Percentiles rank a stretch among this genome's conserved stretches.
Evolutionary conservation across 2,888 invertebrate species (phyloP).

Genomic region (Ormyrus rosae): DNA sequence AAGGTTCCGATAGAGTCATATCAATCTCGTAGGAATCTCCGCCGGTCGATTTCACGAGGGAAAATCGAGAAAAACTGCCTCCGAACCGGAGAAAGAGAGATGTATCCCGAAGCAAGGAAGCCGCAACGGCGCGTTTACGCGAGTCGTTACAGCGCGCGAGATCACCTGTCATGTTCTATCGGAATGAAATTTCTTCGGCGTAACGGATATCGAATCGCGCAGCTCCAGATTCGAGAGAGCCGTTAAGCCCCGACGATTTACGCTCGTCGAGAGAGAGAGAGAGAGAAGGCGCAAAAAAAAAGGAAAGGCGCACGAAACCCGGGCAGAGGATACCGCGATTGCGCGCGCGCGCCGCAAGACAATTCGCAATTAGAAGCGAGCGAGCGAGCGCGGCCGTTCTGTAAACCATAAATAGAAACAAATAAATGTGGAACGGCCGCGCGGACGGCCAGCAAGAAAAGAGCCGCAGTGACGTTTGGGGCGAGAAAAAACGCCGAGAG

Average conservation of each 20-base stretch:
- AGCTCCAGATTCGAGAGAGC: constrained; percentile 29
- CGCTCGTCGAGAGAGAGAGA: not conserved
- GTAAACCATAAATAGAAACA: constrained; percentile 27
- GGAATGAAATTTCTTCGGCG: constrained; percentile 20
- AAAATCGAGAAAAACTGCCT: constrained; percentile 5
- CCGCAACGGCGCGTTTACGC: constrained; percentile 2
- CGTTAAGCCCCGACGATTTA: constrained; percentile 17
- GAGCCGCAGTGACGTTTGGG: not conserved
- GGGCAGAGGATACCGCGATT: too few relatives aligned
- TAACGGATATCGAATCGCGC: constrained; percentile 9
- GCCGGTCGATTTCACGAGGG: not conserved
- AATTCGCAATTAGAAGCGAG: constrained; percentile 23
- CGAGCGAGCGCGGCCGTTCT: not conserved
- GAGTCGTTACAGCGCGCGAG: not conserved
- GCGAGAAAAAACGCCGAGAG: too few relatives aligned
- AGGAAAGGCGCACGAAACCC: not conserved
- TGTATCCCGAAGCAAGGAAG: not conserved
- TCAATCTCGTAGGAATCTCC: not conserved
- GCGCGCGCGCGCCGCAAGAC: too few relatives aligned
- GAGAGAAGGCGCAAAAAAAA: not conserved
- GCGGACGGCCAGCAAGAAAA: not conserved
- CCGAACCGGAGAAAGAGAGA: not conserved
- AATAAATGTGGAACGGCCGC: constrained; percentile 24
- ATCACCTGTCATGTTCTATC: constrained; percentile 22
- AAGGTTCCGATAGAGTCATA: too few relatives aligned